Base-by-base conservation (phyloP, 1,140 invertebrate species). In the Himalopsyche phryganea region DNA sequence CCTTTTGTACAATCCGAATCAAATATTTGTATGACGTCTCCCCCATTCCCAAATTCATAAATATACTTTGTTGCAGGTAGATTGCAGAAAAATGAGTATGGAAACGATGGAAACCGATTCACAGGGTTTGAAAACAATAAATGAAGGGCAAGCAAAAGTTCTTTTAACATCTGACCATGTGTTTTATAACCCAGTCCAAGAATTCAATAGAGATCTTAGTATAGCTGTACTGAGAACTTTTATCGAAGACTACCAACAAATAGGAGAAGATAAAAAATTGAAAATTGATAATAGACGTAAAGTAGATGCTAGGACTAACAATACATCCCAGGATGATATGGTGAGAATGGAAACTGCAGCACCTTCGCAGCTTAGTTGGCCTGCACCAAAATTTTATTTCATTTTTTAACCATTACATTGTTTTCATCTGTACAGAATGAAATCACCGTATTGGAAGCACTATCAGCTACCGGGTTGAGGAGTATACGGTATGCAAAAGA, bases 151-250 rank as follows among this genome's bases (percentile, higher is more conserved):
- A 68, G 91, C 91, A 1, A 81, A 83, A 67, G 85, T 94, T 57
- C 66, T 81, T 10, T 73, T 86, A 11, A 82, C 81, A 7, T 69
- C 76, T 13, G 82, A 85, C 42, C 84, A 88, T 70, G 93, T 98
- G 0, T 98, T 98, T 75, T 98, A 98, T 68, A 98, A 98, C 79
- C 94, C 93, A 1, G 95, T 97, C 13, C 96, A 98, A 75, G 92
- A 98, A 75, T 98, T 98, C 67, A 98, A 98, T 70, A 80, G 96
- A 67, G 96, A 98, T 78, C 73, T 98, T n/a, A 96, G 85, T 72
- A 81, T 88, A 65, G 76, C 82, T 2, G 85, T 84, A 1, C 63
- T 87, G 13, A 81, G 76, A 60, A 71, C 80, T 14, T 87, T 84
- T 70, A 75, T 75, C 17, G 69, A 77, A 54, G 73, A 81, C 28